Base-by-base conservation (phyloP, 1,140 invertebrate genomes). In the Choristoneura fumiferana region DNA sequence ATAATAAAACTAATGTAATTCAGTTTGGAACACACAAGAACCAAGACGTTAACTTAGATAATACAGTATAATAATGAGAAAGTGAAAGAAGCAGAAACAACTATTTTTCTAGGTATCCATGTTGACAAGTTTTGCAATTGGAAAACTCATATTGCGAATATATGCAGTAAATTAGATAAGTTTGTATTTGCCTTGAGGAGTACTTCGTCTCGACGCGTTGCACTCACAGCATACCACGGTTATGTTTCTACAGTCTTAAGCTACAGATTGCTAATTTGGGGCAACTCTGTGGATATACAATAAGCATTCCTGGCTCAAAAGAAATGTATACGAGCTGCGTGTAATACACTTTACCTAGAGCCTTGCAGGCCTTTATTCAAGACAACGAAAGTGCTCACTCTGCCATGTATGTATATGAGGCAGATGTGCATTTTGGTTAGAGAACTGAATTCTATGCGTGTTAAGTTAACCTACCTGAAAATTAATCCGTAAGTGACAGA, bases 211-310 rank as follows among this genome's bases (percentile, higher is more conserved):
- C 4, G 12, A 4, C 29, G 37, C 1, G 12, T 12, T 17, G 34
- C 35, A 4, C 53, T 54, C 5, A 37, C 13, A 8, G 53, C 53
- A 5, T 54, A 54, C 53, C 34, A 54, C 10, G 53, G 53, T 4
- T 37, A 54, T 54, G 53, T 54, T 4, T 12, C 13, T 6, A 37
- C 53, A 2, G 10, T 54, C 10, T 35, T 54, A 15, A 14, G 38
- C 13, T 57, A 57, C 37, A 17, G 54, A 1, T 22, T 57, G 6
- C 12, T 57, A 33, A 14, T 57, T 22, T 57, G 37, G 54, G 54
- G 54, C 4, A 54, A 37, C 17, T 54, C 35, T 37, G 35, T 37
- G 8, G 53, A 54, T 2, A 8, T 54, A 9, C 1, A 54, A 6
- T 15, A 9, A 6, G 53, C 17, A 1, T 54, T 54, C n/a, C n/a